Evolutionary conservation across 2,797 vertebrate genomes (phyloP).

Genomic region (Calcarius lapponicus): DNA sequence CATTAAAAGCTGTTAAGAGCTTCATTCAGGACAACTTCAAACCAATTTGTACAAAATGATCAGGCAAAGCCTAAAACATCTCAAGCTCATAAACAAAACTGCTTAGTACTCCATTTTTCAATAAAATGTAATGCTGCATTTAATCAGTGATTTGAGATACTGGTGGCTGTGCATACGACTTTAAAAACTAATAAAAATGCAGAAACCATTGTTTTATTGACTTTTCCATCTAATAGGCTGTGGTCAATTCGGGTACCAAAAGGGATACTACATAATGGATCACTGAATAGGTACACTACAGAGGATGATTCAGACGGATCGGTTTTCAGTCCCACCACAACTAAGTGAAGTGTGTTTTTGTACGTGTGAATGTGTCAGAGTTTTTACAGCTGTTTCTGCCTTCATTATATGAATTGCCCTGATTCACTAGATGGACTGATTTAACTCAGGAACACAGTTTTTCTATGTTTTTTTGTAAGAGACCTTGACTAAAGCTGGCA

Average conservation of each 20-base stretch:
- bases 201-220: conserved; percentile 28
- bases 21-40: conserved; percentile 60
- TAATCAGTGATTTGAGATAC: conserved; percentile 51
- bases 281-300: conserved; percentile 37
- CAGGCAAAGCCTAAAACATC: conserved; percentile 55
- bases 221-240: conserved; percentile 20
- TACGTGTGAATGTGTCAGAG: conserved; percentile 2
- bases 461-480: background rate
- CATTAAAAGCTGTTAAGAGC: conserved; percentile 53
- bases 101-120: conserved; percentile 41
- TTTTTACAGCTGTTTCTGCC: conserved; percentile 1
- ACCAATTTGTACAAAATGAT: conserved; percentile 63
- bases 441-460: background rate
- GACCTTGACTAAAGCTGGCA: background rate
- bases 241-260: conserved; percentile 56
- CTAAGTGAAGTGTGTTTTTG: conserved; percentile 19
- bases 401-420: background rate
- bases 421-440: background rate
- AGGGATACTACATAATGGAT: conserved; percentile 70
- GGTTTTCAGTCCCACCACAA: conserved; percentile 2
- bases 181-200: conserved; percentile 34
- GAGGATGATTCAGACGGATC: conserved; percentile 30
- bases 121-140: conserved; percentile 44
- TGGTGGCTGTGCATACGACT: background rate
- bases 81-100: conserved; percentile 49